Percentiles rank a stretch among this genome's conserved stretches.
Conservation (phyloP, 1,140 invertebrate genomes). For the Globodera ellingtonae region DNA sequence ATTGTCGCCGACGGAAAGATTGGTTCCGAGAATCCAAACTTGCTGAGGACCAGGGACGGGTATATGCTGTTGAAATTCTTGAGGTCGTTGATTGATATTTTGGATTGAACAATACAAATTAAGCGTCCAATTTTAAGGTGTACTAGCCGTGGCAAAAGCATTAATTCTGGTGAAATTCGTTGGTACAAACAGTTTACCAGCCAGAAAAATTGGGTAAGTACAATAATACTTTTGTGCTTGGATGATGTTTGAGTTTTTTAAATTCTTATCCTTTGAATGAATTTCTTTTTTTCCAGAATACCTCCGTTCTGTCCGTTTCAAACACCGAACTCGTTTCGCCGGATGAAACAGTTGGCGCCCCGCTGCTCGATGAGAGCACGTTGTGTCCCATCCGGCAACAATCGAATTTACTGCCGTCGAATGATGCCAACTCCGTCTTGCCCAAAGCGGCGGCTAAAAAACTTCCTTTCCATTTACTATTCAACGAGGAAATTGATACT, state of each 20-base stretch:
- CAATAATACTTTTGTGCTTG: background rate
- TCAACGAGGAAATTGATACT: slow-evolving; percentile 6
- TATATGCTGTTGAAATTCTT: slow-evolving; percentile 26
- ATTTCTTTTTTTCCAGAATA: background rate
- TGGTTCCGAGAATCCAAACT: background rate
- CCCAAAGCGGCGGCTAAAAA: slow-evolving; percentile 14
- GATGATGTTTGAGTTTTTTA: no score
- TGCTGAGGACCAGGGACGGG: slow-evolving; percentile 17
- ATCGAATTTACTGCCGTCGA: slow-evolving; percentile 10
- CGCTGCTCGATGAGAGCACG: slow-evolving; percentile 11
- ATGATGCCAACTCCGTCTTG: slow-evolving; percentile 15
- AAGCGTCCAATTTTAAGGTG: slow-evolving; percentile 19
- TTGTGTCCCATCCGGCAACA: background rate
- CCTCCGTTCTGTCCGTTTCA: background rate
- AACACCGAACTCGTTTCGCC: background rate
- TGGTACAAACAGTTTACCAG: slow-evolving; percentile 33
- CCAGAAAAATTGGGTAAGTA: slow-evolving; percentile 9
- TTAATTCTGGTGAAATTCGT: slow-evolving; percentile 21
- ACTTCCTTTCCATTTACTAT: slow-evolving; percentile 35
- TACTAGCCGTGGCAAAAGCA: slow-evolving; percentile 12
- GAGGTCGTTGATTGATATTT: slow-evolving; percentile 16
- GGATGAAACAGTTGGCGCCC: slow-evolving; percentile 11
- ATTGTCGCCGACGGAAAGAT: background rate
- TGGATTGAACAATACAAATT: background rate
- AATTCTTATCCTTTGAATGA: background rate